Conservation (phyloP, 2,888 invertebrate species). For the Melipona bicolor region DNA sequence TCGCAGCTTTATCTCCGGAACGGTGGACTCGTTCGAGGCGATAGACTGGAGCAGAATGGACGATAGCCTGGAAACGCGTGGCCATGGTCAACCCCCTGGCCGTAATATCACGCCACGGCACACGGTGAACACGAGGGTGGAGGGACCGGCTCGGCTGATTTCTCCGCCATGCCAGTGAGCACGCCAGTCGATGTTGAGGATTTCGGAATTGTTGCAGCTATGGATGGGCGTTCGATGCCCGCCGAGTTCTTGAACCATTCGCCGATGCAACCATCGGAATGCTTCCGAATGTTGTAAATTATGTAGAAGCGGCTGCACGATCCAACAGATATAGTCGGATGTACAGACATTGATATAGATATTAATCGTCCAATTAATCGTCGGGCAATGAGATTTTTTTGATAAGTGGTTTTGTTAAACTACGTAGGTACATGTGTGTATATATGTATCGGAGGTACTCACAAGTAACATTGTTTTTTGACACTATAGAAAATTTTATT, state of each 20-base stretch:
- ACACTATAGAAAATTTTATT: too few species aligned
- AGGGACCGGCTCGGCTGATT: constrained; percentile 57
- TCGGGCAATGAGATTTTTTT: neutral
- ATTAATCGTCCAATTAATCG: neutral
- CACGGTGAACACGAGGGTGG: constrained; percentile 51
- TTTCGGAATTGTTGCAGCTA: constrained; percentile 58
- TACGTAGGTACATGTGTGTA: too few species aligned
- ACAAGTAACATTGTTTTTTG: too few species aligned
- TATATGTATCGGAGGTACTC: too few species aligned
- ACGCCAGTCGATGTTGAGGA: constrained; percentile 46
- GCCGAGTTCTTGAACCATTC: constrained; percentile 14
- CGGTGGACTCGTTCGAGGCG: constrained; percentile 49
- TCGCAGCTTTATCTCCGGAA: constrained; percentile 65
- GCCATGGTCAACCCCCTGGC: constrained; percentile 59
- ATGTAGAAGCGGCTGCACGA: neutral
- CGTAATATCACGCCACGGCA: constrained; percentile 68
- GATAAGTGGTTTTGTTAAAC: too few species aligned
- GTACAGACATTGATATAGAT: neutral
- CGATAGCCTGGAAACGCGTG: constrained; percentile 67
- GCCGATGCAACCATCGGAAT: neutral
- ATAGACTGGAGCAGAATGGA: constrained; percentile 65
- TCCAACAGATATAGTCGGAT: neutral
- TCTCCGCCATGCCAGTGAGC: constrained; percentile 57
- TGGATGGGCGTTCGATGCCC: constrained; percentile 31
- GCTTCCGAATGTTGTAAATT: neutral